phyloP scores from a whole-genome alignment of 1,140 invertebrate genomes.

The Battus philenor region DNA sequence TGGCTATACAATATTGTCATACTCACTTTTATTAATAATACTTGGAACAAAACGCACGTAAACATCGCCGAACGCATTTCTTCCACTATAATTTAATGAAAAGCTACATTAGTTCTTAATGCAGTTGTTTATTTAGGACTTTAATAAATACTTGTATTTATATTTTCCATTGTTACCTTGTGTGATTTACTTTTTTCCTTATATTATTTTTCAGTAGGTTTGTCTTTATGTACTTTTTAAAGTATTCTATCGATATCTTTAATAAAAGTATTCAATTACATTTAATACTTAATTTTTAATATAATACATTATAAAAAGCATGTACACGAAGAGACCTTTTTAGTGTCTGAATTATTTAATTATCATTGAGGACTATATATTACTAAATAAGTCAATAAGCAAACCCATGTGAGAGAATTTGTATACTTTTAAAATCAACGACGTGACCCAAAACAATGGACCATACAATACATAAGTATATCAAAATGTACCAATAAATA shows the following conservation, averaged over 20 bases:
- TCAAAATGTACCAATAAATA: constrained; percentile 12
- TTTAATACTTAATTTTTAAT: too few species aligned
- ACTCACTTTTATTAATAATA: constrained; percentile 6
- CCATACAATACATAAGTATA: background rate
- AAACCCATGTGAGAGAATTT: too few species aligned
- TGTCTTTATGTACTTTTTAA: background rate
- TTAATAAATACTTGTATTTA: constrained; percentile 11
- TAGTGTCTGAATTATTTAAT: too few species aligned
- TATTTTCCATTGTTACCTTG: background rate
- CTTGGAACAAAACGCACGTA: constrained; percentile 10
- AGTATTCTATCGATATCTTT: too few species aligned
- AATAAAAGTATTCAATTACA: too few species aligned
- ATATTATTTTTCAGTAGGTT: background rate
- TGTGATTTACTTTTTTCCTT: background rate
- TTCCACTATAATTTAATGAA: background rate
- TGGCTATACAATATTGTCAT: background rate
- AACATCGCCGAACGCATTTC: constrained; percentile 8
- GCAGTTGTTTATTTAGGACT: background rate
- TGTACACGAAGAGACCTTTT: too few species aligned
- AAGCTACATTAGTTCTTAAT: background rate
- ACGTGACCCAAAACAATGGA: constrained; percentile 14
- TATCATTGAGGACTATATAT: too few species aligned
- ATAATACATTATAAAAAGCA: too few species aligned
- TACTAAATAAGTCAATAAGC: too few species aligned
- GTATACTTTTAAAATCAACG: constrained; percentile 2